Conservation (phyloP, 1,140 invertebrate species). For the Homalodisca vitripennis region DNA sequence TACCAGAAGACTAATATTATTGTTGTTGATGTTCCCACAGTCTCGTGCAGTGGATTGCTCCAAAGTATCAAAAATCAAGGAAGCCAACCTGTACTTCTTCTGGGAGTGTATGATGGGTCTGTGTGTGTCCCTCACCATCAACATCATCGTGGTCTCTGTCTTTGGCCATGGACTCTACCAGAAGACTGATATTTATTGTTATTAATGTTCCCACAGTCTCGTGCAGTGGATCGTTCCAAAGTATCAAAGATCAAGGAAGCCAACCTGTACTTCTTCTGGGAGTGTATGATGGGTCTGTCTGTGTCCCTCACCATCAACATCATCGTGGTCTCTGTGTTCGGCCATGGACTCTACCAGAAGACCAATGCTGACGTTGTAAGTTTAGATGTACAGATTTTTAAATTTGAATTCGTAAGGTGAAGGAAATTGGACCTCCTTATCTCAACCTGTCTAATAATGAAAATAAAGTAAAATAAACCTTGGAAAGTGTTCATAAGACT, state of each 20-base stretch:
- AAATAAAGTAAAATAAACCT: too few relatives aligned
- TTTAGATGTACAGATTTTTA: constrained; percentile 35
- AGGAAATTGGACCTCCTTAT: too few relatives aligned
- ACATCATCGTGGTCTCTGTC: constrained; percentile 86
- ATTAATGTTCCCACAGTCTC: too few relatives aligned
- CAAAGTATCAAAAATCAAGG: constrained; percentile 67
- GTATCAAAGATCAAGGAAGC: constrained; percentile 74
- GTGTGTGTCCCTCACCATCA: constrained; percentile 85
- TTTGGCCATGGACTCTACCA: too few relatives aligned
- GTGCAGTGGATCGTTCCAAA: constrained; percentile 75
- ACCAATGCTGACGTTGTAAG: constrained; percentile 69
- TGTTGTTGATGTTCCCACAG: constrained; percentile 51
- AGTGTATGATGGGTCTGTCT: constrained; percentile 86
- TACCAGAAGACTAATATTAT: constrained; percentile 66
- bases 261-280: constrained; percentile 87
- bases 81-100: constrained; percentile 89
- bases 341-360: constrained; percentile 72
- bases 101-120: constrained; percentile 80
- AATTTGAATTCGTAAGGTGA: too few relatives aligned
- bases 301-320: constrained; percentile 89
- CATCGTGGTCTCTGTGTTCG: constrained; percentile 88
- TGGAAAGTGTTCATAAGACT: too few relatives aligned
- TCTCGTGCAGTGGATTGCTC: constrained; percentile 78
- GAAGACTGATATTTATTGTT: too few relatives aligned
- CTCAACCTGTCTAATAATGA: too few relatives aligned